Conservation (phyloP, 53 echinoderm and acorn worm species). For the Patiria pectinifera region DNA sequence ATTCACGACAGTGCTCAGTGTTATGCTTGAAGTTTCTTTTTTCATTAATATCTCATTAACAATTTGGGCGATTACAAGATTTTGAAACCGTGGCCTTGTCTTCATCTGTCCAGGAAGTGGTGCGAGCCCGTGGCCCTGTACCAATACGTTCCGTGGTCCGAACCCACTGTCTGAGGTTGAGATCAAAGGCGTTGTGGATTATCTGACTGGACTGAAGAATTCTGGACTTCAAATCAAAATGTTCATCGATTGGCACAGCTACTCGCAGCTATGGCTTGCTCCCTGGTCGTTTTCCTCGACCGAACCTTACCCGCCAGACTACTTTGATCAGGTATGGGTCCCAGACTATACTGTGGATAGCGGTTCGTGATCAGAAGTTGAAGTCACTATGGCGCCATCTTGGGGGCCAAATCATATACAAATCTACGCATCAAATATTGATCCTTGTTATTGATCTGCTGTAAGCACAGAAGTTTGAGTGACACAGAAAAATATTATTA, state of each 20-base stretch:
- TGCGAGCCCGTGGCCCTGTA: conserved; percentile 82
- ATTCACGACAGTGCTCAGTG: no score
- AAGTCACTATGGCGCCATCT: no score
- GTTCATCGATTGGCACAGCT: conserved; percentile 90
- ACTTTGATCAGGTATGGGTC: conserved; percentile 58
- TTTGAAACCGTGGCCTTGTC: background rate
- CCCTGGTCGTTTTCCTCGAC: conserved; percentile 80
- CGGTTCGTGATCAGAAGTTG: no score
- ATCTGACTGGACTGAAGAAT: conserved; percentile 62
- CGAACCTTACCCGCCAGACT: conserved; percentile 67
- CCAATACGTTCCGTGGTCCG: conserved; percentile 71
- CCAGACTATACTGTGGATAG: no score
- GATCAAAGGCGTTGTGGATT: conserved; percentile 75
- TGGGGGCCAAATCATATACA: no score
- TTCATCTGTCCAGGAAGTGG: conserved; percentile 68
- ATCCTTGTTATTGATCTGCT: no score
- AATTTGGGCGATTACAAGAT: background rate
- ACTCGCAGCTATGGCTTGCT: conserved; percentile 80
- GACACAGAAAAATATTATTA: no score
- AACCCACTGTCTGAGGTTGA: conserved; percentile 73
- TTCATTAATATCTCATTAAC: no score
- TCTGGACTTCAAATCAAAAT: conserved; percentile 66
- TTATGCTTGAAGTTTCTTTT: no score
- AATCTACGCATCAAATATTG: no score
- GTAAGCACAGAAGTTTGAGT: no score